Evolutionary conservation across 2,888 invertebrate species (phyloP), one percentile per base, ranked within the genome.

Genomic region (Harmothoe impar): DNA sequence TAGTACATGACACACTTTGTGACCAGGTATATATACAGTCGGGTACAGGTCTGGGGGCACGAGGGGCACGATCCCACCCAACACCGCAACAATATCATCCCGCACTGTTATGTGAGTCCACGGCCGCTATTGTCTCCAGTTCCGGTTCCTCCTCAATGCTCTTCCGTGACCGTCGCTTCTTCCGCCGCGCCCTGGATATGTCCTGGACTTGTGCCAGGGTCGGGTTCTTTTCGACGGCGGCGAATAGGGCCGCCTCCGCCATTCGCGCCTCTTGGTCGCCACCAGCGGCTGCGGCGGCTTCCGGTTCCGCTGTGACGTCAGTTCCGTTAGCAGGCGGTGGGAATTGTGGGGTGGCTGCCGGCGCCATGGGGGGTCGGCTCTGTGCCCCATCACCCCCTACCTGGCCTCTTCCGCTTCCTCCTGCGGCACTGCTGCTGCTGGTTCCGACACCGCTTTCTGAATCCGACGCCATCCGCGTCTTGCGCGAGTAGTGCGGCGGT

Each of bases 61-160:
- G 10, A 43, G 3, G 43, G 43, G 43, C 43, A 7, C 10, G 3
- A 10, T 43, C 43, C 43, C 43, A 43, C 43, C 10, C 3, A 10
- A 7, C 43, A 43, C 43, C 43, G 20, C 3, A 1, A 62, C 3
- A n/a, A 7, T 15, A 77, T 81, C 81, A 81, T 81, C 86, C 86
- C 52, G 86, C 86, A 31, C 56, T 56, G 25, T 86, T 51, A 43
- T 43, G 43, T 15, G 86, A 52, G 56, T 52, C 54, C 25, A 33
- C 89, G 35, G 89, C 68, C 23, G 89, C 43, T 23, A 54, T 84
- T 52, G 43, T 77, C n/a, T 78, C 81, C 25, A 78, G 54, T 54
- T 90, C 90, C 56, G 90, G 90, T 54, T 81, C 90, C 90, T 90
- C 90, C 77, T 77, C 81, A 35, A 90, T 90, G 56, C 90, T 90